Base-by-base conservation (phyloP, 2,113 vertebrate species). In the Periophthalmodon schlosseri region DNA sequence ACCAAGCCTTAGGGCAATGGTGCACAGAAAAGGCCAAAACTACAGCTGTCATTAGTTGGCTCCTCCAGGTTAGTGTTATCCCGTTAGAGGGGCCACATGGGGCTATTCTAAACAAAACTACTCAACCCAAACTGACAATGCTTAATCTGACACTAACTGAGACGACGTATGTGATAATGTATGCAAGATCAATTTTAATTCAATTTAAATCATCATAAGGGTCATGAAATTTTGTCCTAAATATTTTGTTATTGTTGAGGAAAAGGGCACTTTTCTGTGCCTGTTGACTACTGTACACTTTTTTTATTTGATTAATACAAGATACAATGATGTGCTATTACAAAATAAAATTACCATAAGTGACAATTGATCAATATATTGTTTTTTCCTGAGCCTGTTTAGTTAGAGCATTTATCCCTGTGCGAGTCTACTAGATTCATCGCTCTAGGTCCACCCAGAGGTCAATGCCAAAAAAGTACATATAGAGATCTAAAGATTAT, bases 1-100 rank as follows among this genome's bases (percentile, higher is more conserved):
- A 46, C 50, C 16, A 52, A 46, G 50, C 73, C 82, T 75, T 0
- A 5, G 81, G 84, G 77, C 77, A 49, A 72, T 20, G 6, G 34
- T 23, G 4, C 13, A 58, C 52, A 5, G 15, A 65, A 56, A 58
- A 57, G 39, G 44, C 28, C 16, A 75, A 57, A 68, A 79, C 60
- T 76, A 39, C 34, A 47, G 12, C 54, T 57, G 28, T 71, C 68
- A 61, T 52, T 34, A 58, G 39, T 16, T 36, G 18, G 76, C 49
- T n/a, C 28, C 36, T 1, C 12, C 54, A 52, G 69, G 15, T 44
- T 68, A 72, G 57, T 57, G 63, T 0, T 2, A 46, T 47, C 16
- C 0, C 2, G 56, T 14, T 65, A 21, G 10, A 65, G 63, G 63
- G 34, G 34, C 34, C 63, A 44, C 28, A 64, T 34, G 61, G 58